Evolutionary conservation across 2,113 vertebrate genomes (phyloP), one percentile per base, ranked within the genome.

Genomic region (Ahaetulla prasina): DNA sequence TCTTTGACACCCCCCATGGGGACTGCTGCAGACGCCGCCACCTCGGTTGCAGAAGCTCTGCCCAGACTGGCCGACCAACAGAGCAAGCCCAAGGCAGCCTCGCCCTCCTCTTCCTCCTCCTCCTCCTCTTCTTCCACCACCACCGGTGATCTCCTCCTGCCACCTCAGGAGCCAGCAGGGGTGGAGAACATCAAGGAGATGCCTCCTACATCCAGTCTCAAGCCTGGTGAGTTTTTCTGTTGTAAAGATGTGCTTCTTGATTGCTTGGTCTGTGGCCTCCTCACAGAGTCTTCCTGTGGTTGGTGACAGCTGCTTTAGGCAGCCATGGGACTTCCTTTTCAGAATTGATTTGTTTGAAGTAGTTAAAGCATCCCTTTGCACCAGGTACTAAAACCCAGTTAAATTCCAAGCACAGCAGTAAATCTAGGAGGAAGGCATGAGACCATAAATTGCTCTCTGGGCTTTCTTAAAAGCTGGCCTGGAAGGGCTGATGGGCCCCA

Each of bases 21-120:
- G 30, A 94, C 96, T 87, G 60, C 97, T 18, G 74, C 18, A 1
- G 63, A 68, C 0, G 14, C 30, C 0, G 0, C 74, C 23, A 91
- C 95, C 9, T 57, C 92, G 53, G 93, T 93, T 16, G 49, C 96
- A 20, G 98, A 98, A 1, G 92, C 94, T 93, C 85, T 97, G 50
- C 97, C 96, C 94, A 97, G 94, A 92, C 96, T 98, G 96, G 97
- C 96, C 0, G 98, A 99, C 57, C 93, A 97, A 74, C 98, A 98
- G 52, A 91, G 96, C 96, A 99, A 97, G 95, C 92, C 96, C 85
- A 97, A 96, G 54, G 90, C 97, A 91, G 85, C 97, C 95, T 88
- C 96, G 0, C 95, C 97, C 9, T 80, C 74, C 35, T 80, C 52
- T 94, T 96, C 96, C 5, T 96, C 95, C 35, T 97, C 96, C 49